Conservation (phyloP, 2,888 invertebrate genomes). For the Chloroclysta siterata region DNA sequence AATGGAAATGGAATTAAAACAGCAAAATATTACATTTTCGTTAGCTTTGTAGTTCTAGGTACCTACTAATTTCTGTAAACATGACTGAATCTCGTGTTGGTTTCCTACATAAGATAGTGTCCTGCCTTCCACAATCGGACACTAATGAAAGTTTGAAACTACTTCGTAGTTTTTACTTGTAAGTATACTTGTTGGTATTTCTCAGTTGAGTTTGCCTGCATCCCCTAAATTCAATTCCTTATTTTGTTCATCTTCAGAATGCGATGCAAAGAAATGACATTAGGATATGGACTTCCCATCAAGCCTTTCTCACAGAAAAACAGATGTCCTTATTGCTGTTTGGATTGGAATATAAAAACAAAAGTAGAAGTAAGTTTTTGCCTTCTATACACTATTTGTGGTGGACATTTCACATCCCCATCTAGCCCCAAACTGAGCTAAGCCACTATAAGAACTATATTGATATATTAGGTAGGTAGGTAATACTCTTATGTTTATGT, state of each 20-base stretch:
- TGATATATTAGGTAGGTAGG: too few species aligned
- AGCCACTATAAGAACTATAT: too few species aligned
- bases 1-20: too few species aligned
- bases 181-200: constrained; percentile 43
- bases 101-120: constrained; percentile 63
- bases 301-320: constrained; percentile 64
- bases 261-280: constrained; percentile 64
- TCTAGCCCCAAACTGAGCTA: too few species aligned
- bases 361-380: constrained; percentile 56
- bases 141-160: constrained; percentile 48
- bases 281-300: constrained; percentile 63
- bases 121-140: constrained; percentile 46
- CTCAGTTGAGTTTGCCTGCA: too few species aligned
- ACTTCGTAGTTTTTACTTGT: constrained; percentile 74
- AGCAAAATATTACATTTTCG: too few species aligned
- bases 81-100: constrained; percentile 69
- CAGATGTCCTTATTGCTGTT: constrained; percentile 68
- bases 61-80: too few species aligned
- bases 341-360: constrained; percentile 64
- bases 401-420: too few species aligned
- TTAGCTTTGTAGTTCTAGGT: too few species aligned
- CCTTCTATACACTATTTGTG: too few species aligned
- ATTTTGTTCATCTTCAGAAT: constrained; percentile 51
- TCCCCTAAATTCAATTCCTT: not conserved
- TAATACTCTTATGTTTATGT: too few species aligned